Evolutionary conservation across 1,140 invertebrate genomes (phyloP).

Genomic region (Drosophila ironensis): DNA sequence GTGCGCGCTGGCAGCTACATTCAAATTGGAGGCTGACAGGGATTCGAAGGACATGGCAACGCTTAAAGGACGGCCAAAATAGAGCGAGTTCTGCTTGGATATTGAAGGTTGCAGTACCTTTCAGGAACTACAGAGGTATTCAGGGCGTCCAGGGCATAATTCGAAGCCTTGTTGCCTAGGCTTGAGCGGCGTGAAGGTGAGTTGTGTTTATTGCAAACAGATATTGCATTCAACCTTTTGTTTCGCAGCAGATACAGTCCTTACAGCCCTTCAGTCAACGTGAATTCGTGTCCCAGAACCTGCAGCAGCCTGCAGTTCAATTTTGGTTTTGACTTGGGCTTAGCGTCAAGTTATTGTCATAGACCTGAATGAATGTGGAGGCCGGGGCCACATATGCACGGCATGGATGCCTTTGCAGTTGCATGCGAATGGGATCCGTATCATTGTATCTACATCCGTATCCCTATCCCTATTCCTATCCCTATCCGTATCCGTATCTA

Average conservation of each 20-base stretch:
- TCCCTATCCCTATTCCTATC: background rate
- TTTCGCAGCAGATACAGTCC: too few species aligned
- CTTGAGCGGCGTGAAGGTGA: too few species aligned
- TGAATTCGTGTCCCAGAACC: too few species aligned
- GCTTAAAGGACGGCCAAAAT: background rate
- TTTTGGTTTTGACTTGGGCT: constrained; percentile 53
- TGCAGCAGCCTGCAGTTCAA: constrained; percentile 54
- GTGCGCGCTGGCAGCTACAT: constrained; percentile 32
- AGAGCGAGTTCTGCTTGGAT: too few species aligned
- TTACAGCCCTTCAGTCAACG: too few species aligned
- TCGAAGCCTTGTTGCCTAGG: too few species aligned
- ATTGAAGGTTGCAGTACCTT: too few species aligned
- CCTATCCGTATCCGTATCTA: constrained; percentile 39
- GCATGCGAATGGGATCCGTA: too few species aligned
- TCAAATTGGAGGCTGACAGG: constrained; percentile 29
- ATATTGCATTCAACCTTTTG: too few species aligned
- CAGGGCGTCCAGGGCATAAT: too few species aligned
- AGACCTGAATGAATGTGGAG: constrained; percentile 44
- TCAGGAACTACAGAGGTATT: too few species aligned
- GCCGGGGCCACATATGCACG: constrained; percentile 11
- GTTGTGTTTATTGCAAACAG: too few species aligned
- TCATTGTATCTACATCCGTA: background rate
- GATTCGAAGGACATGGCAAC: constrained; percentile 5
- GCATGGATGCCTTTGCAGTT: constrained; percentile 7
- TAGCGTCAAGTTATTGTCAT: constrained; percentile 60